These are phyloP conservation scores for Condylura cristata DNA, from an alignment of 2,113 vertebrate genomes.

Conservation along the genomic window DNA sequence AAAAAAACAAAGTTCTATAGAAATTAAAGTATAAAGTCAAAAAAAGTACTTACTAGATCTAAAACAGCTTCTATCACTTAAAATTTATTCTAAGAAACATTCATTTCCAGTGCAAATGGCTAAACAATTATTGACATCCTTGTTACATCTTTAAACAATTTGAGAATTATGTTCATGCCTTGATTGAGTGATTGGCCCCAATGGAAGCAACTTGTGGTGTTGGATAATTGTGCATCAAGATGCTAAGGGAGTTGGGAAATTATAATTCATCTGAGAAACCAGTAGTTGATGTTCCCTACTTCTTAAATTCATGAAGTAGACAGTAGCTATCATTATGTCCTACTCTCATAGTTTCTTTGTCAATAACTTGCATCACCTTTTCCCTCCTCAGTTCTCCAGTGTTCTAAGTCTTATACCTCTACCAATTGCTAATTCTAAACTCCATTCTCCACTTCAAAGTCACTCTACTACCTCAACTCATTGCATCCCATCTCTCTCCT, in stretches of 20 bases:
- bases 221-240: not conserved
- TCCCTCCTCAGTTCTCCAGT: not conserved
- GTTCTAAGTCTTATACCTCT: not conserved
- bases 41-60: not conserved
- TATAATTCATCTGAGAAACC: not conserved
- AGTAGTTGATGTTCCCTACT: not conserved
- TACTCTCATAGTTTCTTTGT: not conserved
- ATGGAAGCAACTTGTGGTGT: not conserved
- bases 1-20: not conserved
- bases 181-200: not conserved
- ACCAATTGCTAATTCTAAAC: not conserved
- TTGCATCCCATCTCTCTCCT: not conserved
- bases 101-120: not conserved
- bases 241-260: not conserved
- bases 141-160: not conserved
- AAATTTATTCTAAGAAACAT: conserved; percentile 16
- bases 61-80: not conserved
- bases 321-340: not conserved
- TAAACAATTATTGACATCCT: not conserved
- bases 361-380: not conserved
- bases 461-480: not conserved
- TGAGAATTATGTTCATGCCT: not conserved
- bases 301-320: not conserved
- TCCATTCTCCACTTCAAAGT: not conserved
- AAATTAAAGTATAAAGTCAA: not conserved